These are phyloP conservation scores for Carterocephalus palaemon DNA, from an alignment of 2,888 invertebrate species.

Conservation along the genomic window DNA sequence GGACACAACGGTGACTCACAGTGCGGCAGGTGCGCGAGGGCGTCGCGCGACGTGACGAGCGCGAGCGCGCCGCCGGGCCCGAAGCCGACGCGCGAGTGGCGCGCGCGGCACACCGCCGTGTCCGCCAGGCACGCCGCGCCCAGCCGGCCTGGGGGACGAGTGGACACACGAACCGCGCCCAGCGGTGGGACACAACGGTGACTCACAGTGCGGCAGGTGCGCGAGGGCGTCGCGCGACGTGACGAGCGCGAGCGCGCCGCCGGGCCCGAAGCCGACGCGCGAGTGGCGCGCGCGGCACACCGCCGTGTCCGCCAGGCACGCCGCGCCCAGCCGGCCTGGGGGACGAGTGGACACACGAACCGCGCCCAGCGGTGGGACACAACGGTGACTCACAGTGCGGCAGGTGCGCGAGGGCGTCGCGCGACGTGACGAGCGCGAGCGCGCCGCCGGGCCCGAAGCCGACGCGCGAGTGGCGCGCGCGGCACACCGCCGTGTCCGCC, in stretches of 20 bases:
- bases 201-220: slow-evolving; percentile 58
- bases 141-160: slow-evolving; percentile 55
- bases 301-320: slow-evolving; percentile 76
- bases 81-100: slow-evolving; percentile 87
- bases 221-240: slow-evolving; percentile 59
- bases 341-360: no score
- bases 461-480: slow-evolving; percentile 83
- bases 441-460: slow-evolving; percentile 86
- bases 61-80: slow-evolving; percentile 81
- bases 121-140: slow-evolving; percentile 73
- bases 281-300: slow-evolving; percentile 82
- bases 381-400: slow-evolving; percentile 49
- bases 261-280: slow-evolving; percentile 87
- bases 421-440: slow-evolving; percentile 70
- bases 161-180: no score
- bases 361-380: no score
- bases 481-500: slow-evolving; percentile 78
- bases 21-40: slow-evolving; percentile 54
- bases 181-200: no score
- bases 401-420: slow-evolving; percentile 53
- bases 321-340: slow-evolving; percentile 55
- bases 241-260: slow-evolving; percentile 75
- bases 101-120: slow-evolving; percentile 79
- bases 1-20: slow-evolving; percentile 42
- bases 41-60: slow-evolving; percentile 62